Evolutionary conservation across 2,797 vertebrate genomes (phyloP), one percentile per base, ranked within the genome.

Genomic region (Anisognathus igniventris): DNA sequence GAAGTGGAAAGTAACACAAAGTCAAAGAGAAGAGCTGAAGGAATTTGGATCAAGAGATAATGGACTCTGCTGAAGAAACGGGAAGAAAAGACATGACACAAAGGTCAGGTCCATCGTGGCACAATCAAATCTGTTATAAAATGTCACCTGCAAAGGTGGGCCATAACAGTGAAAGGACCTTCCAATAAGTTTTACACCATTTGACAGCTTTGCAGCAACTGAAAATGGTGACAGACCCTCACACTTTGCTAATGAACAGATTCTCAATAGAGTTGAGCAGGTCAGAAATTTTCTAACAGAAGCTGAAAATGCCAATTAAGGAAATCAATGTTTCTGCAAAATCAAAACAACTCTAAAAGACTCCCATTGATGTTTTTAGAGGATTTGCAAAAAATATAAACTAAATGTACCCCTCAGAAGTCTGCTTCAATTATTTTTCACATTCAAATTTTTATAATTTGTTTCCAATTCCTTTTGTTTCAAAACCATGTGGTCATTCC

Each of bases 1-100:
- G 67, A 84, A 90, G 40, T 58, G 73, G 79, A 97, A 95, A 86
- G 92, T 18, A 81, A 70, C 58, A 78, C 56, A 88, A 96, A 95
- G 80, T 87, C 80, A 89, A 92, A 94, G 79, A 75, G 86, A 77
- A 66, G 91, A 85, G 62, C 2, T 76, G 57, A 83, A 92, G 73
- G 56, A 92, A 92, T 93, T 39, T 75, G 60, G 77, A 88, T 44
- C 58, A 71, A 71, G 65, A 15, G 78, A 66, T 80, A 92, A 93
- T 78, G 66, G 85, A 90, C 93, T 95, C 70, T 62, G 79, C 78
- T 65, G 73, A 91, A 90, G 83, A 81, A 84, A 95, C 0, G 28
- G 33, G 54, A 84, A 88, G 30, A 84, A 92, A 92, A 94, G 76
- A 37, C n/a, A 31, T 0, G 7, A 51, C 58, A 76, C 25, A 81